Percentiles rank a stretch among this genome's conserved stretches.
These are phyloP conservation scores for Bombus haemorrhoidalis DNA, from an alignment of 1,140 invertebrate genomes.

Conservation along the genomic window DNA sequence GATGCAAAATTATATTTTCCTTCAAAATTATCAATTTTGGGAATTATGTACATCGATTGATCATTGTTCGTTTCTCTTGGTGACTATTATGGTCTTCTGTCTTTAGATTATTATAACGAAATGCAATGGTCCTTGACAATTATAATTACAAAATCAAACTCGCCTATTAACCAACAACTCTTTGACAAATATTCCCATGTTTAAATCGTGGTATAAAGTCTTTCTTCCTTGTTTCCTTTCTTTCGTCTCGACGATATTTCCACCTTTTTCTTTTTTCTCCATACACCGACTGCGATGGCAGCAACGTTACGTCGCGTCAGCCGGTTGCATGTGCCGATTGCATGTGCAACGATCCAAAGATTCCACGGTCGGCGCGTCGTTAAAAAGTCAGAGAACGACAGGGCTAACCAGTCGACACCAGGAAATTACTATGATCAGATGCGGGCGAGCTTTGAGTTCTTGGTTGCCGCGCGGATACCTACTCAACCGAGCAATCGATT, in stretches of 20 bases:
- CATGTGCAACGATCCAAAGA: slow-evolving; percentile 47
- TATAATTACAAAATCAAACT: background rate
- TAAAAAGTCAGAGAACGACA: slow-evolving; percentile 40
- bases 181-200: background rate
- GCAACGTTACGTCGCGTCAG: slow-evolving; percentile 1
- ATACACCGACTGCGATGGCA: slow-evolving; percentile 1
- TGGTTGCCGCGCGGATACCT: background rate
- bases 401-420: slow-evolving; percentile 45
- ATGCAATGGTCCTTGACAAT: background rate
- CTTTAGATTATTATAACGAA: background rate
- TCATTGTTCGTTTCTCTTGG: background rate
- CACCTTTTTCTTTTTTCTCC: background rate
- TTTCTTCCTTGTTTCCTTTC: background rate
- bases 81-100: background rate
- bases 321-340: slow-evolving; percentile 26
- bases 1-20: too few species aligned
- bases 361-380: slow-evolving; percentile 31
- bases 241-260: background rate
- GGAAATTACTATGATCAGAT: slow-evolving; percentile 57
- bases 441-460: slow-evolving; percentile 34
- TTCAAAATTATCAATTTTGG: too few species aligned
- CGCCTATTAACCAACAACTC: background rate
- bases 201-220: background rate
- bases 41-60: background rate
- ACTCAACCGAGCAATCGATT: slow-evolving; percentile 22